Base-by-base conservation (phyloP, 2,888 invertebrate species). In the Ernsta delagoae region DNA sequence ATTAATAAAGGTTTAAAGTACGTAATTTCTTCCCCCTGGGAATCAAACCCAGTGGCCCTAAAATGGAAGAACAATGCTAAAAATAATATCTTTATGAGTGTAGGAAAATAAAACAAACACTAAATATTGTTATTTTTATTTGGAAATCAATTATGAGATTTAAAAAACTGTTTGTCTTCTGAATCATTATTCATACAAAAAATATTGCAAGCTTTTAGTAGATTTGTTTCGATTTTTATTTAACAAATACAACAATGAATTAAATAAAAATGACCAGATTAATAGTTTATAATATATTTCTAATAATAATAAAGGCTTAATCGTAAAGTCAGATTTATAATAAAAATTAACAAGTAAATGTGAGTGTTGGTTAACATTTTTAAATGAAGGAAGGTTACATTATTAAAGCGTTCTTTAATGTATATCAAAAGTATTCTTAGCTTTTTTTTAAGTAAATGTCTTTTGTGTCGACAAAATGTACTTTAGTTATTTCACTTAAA, bases 181-280 rank as follows among this genome's bases (percentile, higher is more conserved):
- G 85, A 83, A 89, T 87, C 83, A 89, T 87, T 85, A 80, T 85
- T 88, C 86, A 86, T 87, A 90, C 87, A 92, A 90, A 90, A 90
- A 87, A 86, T 82, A 88, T 87, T 87, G 84, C 82, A 92, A 92
- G 90, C 89, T 84, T 90, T 87, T 87, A 89, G 83, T 90, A 86
- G 80, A 87, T 87, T 89, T 90, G 86, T 85, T 86, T 88, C 77
- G 86, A 89, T 89, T 89, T 84, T 88, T 79, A 87, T 87, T 84
- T 76, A 91, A 90, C 90, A 91, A 91, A 88, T 90, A 91, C 87
- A 93, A 92, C 89, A 92, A 90, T 90, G 90, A 88, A 92, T 91
- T 92, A 91, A 92, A 92, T 90, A 88, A 92, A 90, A 92, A 92
- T 93, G 92, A 93, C 93, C 93, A 93, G 93, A 93, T 93, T 93